Evolutionary conservation across 2,797 vertebrate genomes (phyloP).

Genomic region (Gastrophryne carolinensis): DNA sequence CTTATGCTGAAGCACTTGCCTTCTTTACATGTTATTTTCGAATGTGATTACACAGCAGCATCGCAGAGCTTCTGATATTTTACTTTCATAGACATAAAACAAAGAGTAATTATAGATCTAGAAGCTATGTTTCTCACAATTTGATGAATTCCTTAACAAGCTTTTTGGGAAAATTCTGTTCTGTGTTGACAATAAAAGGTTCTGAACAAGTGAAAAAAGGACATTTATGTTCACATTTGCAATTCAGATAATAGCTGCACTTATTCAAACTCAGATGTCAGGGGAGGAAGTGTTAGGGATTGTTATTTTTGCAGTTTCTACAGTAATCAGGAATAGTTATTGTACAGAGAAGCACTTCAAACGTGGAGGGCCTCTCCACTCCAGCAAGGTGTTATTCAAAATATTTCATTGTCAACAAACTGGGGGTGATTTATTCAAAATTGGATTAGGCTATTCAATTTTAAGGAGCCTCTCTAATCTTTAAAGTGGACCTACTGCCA

Average conservation of each 20-base stretch:
- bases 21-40: slow-evolving; percentile 8
- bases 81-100: slow-evolving; percentile 15
- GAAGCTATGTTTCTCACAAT: slow-evolving; percentile 11
- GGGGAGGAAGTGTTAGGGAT: too few relatives aligned
- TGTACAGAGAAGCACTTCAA: too few relatives aligned
- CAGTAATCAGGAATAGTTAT: too few relatives aligned
- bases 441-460: too few relatives aligned
- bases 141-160: slow-evolving; percentile 32
- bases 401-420: too few relatives aligned
- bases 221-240: slow-evolving; percentile 21
- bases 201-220: neutral
- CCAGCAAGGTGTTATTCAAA: too few relatives aligned
- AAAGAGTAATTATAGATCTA: slow-evolving; percentile 23
- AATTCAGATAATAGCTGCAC: slow-evolving; percentile 8
- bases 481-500: too few relatives aligned
- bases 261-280: neutral
- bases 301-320: too few relatives aligned
- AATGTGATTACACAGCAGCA: slow-evolving; percentile 22
- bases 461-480: too few relatives aligned
- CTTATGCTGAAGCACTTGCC: neutral
- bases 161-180: slow-evolving; percentile 8
- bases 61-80: slow-evolving; percentile 14
- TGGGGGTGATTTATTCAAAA: too few relatives aligned
- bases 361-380: too few relatives aligned
- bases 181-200: slow-evolving; percentile 21